These are phyloP conservation scores for Pachyuromys duprasi DNA, from an alignment of 2,797 vertebrate genomes.

Conservation along the genomic window DNA sequence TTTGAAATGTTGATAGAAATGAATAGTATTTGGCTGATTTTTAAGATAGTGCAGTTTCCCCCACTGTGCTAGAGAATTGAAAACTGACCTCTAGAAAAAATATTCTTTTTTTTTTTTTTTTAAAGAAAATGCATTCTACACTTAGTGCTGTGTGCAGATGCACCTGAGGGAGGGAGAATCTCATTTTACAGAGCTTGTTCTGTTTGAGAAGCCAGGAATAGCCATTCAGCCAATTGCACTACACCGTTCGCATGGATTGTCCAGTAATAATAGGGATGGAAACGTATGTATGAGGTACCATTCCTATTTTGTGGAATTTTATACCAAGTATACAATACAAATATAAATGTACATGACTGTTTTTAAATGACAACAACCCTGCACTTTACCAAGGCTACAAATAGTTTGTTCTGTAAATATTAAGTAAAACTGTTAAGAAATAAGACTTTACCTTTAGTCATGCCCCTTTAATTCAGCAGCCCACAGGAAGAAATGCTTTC, in stretches of 20 bases:
- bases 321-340: conserved; percentile 90
- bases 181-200: conserved; percentile 75
- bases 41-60: conserved; percentile 61
- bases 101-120: conserved; percentile 69
- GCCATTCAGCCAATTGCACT: conserved; percentile 82
- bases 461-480: conserved; percentile 76
- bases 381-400: conserved; percentile 80
- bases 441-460: conserved; percentile 73
- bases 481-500: conserved; percentile 80
- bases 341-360: conserved; percentile 94
- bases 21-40: conserved; percentile 78
- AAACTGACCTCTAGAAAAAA: conserved; percentile 65
- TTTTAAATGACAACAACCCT: conserved; percentile 86
- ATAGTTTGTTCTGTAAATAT: conserved; percentile 80
- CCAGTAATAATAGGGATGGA: conserved; percentile 85
- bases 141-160: conserved; percentile 79
- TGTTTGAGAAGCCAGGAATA: conserved; percentile 68
- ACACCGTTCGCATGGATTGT: conserved; percentile 87
- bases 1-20: conserved; percentile 86
- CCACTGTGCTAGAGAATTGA: conserved; percentile 75
- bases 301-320: conserved; percentile 88
- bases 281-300: conserved; percentile 75
- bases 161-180: conserved; percentile 83
- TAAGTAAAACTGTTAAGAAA: conserved; percentile 82
- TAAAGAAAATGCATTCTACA: conserved; percentile 80